Base-by-base conservation (phyloP, 1,140 invertebrate genomes). In the Tyrophagus putrescentiae region DNA sequence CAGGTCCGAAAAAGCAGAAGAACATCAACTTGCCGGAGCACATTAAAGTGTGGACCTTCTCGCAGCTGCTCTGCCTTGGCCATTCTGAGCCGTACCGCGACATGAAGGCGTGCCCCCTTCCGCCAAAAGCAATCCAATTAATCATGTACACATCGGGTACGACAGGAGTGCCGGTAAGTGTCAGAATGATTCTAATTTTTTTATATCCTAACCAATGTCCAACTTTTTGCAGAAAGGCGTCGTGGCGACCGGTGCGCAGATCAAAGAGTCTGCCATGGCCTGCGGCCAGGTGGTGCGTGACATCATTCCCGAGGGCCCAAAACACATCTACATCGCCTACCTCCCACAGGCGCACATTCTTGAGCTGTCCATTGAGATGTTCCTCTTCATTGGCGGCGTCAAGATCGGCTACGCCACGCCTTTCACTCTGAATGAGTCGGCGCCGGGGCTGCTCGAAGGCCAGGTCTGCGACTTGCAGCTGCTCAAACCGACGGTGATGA, bases 291-390 rank as follows among this genome's bases (percentile, higher is more conserved):
- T 59, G 18, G 57, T 59, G 9, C 34, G 57, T 13, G 42, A 59
- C 29, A 25, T 59, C 18, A 59, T 59, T 1, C 13, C 36, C 31
- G 39, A 42, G 27, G 57, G 57, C 18, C 57, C 57, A 1, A 42
- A 23, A 11, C 57, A 59, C 25, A 59, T 45, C n/a, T 87, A 96
- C 65, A 84, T 98, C 70, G 94, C 87, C 31, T 99, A 95, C 73
- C 76, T 99, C 60, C 95, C 95, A 3, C 75, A 98, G 50, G 95
- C 95, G 36, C 95, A 99, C 74, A 92, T 98, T 1, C 85, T 97
- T 66, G 95, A 98, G 74, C 76, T 98, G 7, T 34, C 54, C 3
- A 58, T 58, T 23, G 61, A 62, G 27, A 25, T 62, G n/a, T 61
- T 61, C 21, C 32, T 61, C 16, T 48, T 64, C 7, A 3, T 60